A percentile compares a stretch with the other conserved stretches of the same genome.
These are phyloP conservation scores for Larimichthys crocea DNA, from an alignment of 2,113 vertebrate genomes.

Conservation along the genomic window DNA sequence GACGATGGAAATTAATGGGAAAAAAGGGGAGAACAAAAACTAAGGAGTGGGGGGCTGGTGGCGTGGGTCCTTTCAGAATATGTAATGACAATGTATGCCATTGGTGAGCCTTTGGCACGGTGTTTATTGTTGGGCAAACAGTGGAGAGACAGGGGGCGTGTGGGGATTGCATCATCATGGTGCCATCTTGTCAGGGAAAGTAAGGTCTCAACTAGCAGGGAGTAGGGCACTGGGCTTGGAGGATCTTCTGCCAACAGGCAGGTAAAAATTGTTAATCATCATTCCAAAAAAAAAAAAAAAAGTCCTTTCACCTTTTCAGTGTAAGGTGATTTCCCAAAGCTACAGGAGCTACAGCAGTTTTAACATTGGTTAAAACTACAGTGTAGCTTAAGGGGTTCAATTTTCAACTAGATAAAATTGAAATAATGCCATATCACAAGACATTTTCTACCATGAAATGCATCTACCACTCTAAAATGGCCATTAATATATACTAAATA, in stretches of 20 bases:
- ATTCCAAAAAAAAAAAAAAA: not conserved
- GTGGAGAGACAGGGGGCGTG: conserved; percentile 72
- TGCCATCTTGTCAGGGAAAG: conserved; percentile 86
- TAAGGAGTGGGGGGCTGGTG: conserved; percentile 71
- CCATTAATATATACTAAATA: not conserved
- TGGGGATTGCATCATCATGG: conserved; percentile 74
- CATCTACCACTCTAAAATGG: not conserved
- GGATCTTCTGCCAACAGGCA: conserved; percentile 29
- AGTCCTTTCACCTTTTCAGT: not conserved
- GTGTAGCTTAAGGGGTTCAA: not conserved
- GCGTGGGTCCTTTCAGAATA: conserved; percentile 76
- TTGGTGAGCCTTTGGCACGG: conserved; percentile 84
- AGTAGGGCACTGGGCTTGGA: conserved; percentile 40
- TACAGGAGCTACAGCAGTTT: not conserved
- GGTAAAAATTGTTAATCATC: not conserved
- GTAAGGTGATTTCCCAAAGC: not conserved
- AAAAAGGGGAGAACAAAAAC: conserved; percentile 74
- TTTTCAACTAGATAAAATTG: not conserved
- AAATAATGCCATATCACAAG: not conserved
- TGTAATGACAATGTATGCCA: conserved; percentile 85
- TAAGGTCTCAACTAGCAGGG: conserved; percentile 89
- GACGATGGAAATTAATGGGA: conserved; percentile 89
- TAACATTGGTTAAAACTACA: not conserved
- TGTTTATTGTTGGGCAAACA: conserved; percentile 91
- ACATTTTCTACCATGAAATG: not conserved